These are phyloP conservation scores for Morphnarchus princeps DNA, from an alignment of 2,113 vertebrate species.

Conservation along the genomic window DNA sequence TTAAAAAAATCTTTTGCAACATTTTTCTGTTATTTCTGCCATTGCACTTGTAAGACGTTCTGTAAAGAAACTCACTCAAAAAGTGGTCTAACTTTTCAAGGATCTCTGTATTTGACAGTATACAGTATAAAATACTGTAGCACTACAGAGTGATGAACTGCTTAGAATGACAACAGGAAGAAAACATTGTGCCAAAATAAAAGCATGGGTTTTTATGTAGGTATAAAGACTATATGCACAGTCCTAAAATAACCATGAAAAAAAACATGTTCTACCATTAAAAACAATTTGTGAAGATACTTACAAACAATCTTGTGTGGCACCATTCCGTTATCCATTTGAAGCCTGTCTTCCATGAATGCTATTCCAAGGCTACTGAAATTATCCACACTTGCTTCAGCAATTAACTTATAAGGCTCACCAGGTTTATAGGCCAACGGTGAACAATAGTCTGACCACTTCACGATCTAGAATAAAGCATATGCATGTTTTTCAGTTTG, in stretches of 20 bases:
- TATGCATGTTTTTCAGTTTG: neutral
- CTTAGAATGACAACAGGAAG: neutral
- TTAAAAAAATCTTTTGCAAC: neutral
- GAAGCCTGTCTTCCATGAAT: conserved; percentile 91
- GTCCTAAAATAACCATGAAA: neutral
- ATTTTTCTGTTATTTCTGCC: neutral
- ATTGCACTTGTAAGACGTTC: neutral
- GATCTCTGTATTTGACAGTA: neutral
- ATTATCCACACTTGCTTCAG: conserved; percentile 86
- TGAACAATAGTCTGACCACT: conserved; percentile 88
- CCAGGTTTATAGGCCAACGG: conserved; percentile 84
- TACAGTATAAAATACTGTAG: neutral
- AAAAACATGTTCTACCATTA: accelerated
- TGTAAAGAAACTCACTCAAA: neutral
- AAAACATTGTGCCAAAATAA: neutral
- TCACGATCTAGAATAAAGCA: conserved; percentile 79
- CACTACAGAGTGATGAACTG: neutral
- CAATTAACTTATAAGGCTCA: conserved; percentile 83
- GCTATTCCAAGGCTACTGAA: conserved; percentile 91
- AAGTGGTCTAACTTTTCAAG: neutral
- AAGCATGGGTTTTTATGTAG: accelerated
- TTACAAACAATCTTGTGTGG: conserved; percentile 91
- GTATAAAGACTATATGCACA: neutral
- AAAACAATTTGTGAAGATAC: conserved; percentile 26
- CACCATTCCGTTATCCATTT: conserved; percentile 85